Base-by-base conservation (phyloP, 1,140 invertebrate species). In the Metopolophium dirhodum region DNA sequence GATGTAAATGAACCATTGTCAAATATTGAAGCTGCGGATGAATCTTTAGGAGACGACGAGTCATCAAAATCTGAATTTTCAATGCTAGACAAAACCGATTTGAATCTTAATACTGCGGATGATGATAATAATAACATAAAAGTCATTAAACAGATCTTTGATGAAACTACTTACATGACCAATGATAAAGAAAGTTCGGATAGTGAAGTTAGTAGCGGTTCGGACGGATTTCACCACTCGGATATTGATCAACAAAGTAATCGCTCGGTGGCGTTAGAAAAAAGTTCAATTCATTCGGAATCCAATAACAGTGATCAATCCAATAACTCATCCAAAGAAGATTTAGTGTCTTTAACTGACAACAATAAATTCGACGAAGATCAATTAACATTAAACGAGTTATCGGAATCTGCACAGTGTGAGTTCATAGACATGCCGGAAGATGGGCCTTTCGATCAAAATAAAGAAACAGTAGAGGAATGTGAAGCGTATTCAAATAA, bases 1-100 rank as follows among this genome's bases (percentile, higher is more conserved):
- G 30, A 82, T 45, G 30, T 20, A 8, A 61, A 61, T 4, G 41
- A 20, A 20, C 41, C 51, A 41, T n/a, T 35, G 18, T 45, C 57
- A 30, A 68, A 54, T 35, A 82, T n/a, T 68, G 30, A 9, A 22
- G 2, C 35, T 0, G 30, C 30, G 6, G 26, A 91, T 22, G 86
- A 88, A 51, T 20, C 30, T 51, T 20, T 51, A 88, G 30, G 26
- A 26, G 89, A 61, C 1, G 49, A 49, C 6, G 90, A 91, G 26
- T 91, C 90, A 9, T 11, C 26, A 14, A 54, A 90, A 57, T 90
- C 89, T 18, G 90, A 91, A 22, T 91, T 91, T 77, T 91, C 90
- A 35, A 49, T 91, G 3, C 6, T 91, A 26, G 35, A 61, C 0
- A 61, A 77, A 20, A 49, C 18, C 11, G 57, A 77, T 22, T 82